phyloP scores from a whole-genome alignment of 2,113 vertebrate species.

The Ammodytes marinus region DNA sequence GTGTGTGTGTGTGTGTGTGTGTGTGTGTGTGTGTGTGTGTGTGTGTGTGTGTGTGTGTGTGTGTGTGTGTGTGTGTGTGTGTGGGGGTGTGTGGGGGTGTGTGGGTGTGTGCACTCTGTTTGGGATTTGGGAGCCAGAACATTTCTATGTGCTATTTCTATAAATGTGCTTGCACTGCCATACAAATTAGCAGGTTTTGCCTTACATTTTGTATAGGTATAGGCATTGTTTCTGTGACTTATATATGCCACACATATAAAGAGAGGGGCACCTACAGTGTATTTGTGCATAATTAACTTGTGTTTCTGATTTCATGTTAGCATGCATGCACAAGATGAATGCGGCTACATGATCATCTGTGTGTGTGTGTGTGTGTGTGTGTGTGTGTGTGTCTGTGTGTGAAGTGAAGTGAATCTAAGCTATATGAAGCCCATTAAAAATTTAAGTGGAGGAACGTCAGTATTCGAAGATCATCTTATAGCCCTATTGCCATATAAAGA shows the following conservation, averaged over 20 bases:
- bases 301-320: not conserved
- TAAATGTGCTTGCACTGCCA: not conserved
- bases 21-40: conserved; percentile 42
- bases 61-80: conserved; percentile 43
- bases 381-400: not conserved
- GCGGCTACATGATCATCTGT: not conserved
- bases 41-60: conserved; percentile 43
- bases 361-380: not conserved
- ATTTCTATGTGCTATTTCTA: conserved; percentile 7
- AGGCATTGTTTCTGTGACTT: not conserved
- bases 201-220: not conserved
- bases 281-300: not conserved
- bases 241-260: not conserved
- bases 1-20: conserved; percentile 15
- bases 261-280: not conserved
- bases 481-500: too few species aligned
- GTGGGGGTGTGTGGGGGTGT: conserved; percentile 56
- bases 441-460: too few species aligned
- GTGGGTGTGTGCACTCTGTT: conserved; percentile 9
- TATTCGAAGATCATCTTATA: too few species aligned
- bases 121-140: conserved; percentile 5
- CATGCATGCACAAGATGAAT: not conserved
- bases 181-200: not conserved
- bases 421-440: too few species aligned
- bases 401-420: too few species aligned